phyloP scores from a whole-genome alignment of 1,140 invertebrate species.

The Plutomurus gul region DNA sequence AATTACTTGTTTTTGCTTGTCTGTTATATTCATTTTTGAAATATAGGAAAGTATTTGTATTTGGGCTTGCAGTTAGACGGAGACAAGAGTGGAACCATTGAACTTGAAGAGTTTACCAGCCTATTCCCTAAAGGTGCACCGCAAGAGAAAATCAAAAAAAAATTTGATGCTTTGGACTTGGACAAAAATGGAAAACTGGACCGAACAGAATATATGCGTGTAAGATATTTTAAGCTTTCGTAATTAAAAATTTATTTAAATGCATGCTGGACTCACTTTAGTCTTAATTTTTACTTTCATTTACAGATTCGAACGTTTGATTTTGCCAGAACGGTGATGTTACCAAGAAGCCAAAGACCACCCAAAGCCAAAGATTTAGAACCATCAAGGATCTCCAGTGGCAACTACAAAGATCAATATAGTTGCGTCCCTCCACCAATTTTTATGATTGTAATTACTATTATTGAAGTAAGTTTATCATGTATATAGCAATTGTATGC shows the following conservation, averaged over 20 bases:
- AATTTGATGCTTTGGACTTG: constrained; percentile 71
- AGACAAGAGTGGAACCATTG: constrained; percentile 74
- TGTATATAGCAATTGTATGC: background rate
- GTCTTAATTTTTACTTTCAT: background rate
- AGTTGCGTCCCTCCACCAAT: constrained; percentile 81
- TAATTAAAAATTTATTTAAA: background rate
- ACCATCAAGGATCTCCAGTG: background rate
- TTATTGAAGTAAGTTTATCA: constrained; percentile 57
- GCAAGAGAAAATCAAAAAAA: constrained; percentile 69
- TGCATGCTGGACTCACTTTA: too few relatives aligned
- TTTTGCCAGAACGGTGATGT: constrained; percentile 28
- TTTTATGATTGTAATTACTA: constrained; percentile 71
- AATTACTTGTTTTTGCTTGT: too few relatives aligned
- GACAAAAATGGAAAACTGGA: constrained; percentile 74
- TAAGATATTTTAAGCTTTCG: constrained; percentile 57
- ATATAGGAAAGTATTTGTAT: background rate
- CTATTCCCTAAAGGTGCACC: constrained; percentile 73
- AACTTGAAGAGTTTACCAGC: constrained; percentile 69
- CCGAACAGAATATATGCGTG: constrained; percentile 80
- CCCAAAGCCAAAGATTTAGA: background rate
- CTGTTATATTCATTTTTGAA: constrained; percentile 18
- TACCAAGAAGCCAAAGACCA: constrained; percentile 22
- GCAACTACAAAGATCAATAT: constrained; percentile 70
- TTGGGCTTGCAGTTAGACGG: background rate
- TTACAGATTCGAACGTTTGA: constrained; percentile 26